Conservation (phyloP, 2,113 vertebrate genomes). For the Paramormyrops kingsleyae region DNA sequence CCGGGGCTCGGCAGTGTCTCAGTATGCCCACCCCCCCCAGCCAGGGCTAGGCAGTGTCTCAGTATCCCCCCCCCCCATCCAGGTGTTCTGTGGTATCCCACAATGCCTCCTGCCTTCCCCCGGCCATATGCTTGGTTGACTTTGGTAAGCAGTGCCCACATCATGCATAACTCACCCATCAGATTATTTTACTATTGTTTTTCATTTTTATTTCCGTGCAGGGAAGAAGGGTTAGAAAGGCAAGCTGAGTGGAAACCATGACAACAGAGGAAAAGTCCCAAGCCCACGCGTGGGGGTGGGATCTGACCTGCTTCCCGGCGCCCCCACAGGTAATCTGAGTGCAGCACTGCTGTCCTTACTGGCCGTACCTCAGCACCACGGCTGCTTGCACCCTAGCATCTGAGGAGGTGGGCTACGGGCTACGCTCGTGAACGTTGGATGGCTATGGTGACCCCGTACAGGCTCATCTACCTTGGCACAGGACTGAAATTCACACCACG, state of each 20-base stretch:
- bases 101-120: not conserved
- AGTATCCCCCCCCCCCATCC: not conserved
- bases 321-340: not conserved
- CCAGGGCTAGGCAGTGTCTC: not conserved
- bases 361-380: not conserved
- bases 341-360: not conserved
- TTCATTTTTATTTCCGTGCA: not conserved
- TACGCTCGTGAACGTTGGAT: not conserved
- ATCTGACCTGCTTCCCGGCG: not conserved
- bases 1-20: no score
- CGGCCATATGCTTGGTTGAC: not conserved
- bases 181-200: not conserved
- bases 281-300: not conserved
- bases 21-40: not conserved
- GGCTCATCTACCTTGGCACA: not conserved
- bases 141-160: not conserved
- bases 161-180: not conserved
- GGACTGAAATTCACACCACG: not conserved
- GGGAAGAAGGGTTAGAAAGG: not conserved
- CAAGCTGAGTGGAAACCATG: constrained; percentile 1
- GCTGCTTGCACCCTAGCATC: not conserved
- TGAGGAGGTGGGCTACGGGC: not conserved
- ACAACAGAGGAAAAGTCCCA: constrained; percentile 2
- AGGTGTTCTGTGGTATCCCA: not conserved
- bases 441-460: not conserved